A percentile compares a stretch with the other conserved stretches of the same genome.
Conservation (phyloP, 2,888 invertebrate genomes). For the Penaeus monodon region DNA sequence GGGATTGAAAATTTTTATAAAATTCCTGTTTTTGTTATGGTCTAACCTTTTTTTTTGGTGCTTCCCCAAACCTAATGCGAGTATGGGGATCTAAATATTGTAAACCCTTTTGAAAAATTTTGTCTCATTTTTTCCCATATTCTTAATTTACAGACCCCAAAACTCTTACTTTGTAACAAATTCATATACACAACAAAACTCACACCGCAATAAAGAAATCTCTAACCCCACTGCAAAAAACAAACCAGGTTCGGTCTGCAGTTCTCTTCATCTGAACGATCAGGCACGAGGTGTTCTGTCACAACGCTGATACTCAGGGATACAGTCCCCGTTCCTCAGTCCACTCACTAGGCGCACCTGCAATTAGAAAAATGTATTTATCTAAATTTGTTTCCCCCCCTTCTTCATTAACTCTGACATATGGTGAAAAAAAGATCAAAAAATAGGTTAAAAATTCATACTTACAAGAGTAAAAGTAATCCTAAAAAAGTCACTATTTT, state of each 20-base stretch:
- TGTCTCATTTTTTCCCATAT: too few species aligned
- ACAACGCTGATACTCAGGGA: slow-evolving; percentile 77
- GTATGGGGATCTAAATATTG: too few species aligned
- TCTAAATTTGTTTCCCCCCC: not conserved
- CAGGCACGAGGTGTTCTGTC: slow-evolving; percentile 73
- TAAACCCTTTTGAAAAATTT: too few species aligned
- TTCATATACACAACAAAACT: too few species aligned
- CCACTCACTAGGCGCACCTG: slow-evolving; percentile 71
- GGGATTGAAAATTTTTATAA: too few species aligned
- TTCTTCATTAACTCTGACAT: not conserved
- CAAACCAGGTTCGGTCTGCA: slow-evolving; percentile 71
- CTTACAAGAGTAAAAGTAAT: not conserved
- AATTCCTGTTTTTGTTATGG: too few species aligned
- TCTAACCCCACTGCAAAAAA: not conserved
- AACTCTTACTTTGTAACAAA: too few species aligned
- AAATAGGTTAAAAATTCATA: too few species aligned
- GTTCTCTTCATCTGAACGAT: slow-evolving; percentile 81
- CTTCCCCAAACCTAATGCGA: too few species aligned
- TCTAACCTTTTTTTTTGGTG: too few species aligned
- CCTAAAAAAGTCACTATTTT: not conserved
- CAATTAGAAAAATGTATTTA: not conserved
- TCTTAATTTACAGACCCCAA: too few species aligned
- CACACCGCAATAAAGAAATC: not conserved
- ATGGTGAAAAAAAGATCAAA: not conserved
- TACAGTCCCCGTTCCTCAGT: slow-evolving; percentile 85